Evolutionary conservation across 2,113 vertebrate genomes (phyloP).

Genomic region (Romanogobio albipinnatus): DNA sequence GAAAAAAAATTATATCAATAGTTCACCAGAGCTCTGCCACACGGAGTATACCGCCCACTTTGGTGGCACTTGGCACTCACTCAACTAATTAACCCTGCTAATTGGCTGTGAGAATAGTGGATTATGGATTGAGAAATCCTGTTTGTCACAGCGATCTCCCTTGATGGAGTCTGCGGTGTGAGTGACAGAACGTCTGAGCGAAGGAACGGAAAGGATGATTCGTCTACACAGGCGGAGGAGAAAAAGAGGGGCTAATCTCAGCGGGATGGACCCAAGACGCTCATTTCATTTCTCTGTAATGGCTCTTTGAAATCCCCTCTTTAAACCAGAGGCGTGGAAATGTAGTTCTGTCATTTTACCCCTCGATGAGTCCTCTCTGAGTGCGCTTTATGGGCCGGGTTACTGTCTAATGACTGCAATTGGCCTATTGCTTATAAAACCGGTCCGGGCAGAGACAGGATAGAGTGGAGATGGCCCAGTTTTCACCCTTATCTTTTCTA

Average conservation of each 20-base stretch:
- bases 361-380: slow-evolving; percentile 34
- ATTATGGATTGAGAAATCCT: slow-evolving; percentile 67
- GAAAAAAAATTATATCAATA: neutral
- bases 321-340: slow-evolving; percentile 51
- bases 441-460: neutral
- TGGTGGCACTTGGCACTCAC: slow-evolving; percentile 65
- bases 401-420: slow-evolving; percentile 35
- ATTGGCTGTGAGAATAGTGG: slow-evolving; percentile 66
- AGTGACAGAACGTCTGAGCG: slow-evolving; percentile 41
- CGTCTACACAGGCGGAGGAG: slow-evolving; percentile 8
- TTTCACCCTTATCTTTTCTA: neutral
- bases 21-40: slow-evolving; percentile 8
- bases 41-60: slow-evolving; percentile 9
- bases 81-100: slow-evolving; percentile 74
- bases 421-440: slow-evolving; percentile 8
- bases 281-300: slow-evolving; percentile 66
- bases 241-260: slow-evolving; percentile 36
- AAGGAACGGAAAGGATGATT: neutral
- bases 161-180: slow-evolving; percentile 56
- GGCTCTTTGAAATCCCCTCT: slow-evolving; percentile 54
- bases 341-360: slow-evolving; percentile 22
- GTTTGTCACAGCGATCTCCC: slow-evolving; percentile 68
- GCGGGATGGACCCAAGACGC: slow-evolving; percentile 37
- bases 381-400: slow-evolving; percentile 3
- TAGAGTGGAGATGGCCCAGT: neutral